Base-by-base conservation (phyloP, 2,888 invertebrate species). In the Cephus pygmeus region DNA sequence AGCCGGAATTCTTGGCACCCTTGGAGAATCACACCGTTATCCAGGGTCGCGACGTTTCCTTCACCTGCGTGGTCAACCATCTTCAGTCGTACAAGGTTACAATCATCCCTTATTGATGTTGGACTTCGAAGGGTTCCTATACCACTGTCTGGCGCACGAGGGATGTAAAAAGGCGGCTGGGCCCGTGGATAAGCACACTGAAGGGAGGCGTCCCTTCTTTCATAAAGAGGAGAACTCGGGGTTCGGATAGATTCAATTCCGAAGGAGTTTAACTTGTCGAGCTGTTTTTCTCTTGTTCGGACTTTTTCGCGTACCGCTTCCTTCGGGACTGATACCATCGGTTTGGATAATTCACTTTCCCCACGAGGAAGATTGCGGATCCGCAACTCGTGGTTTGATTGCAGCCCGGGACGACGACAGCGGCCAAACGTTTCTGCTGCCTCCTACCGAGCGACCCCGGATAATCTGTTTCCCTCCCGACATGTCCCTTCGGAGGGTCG, bases 1-100 rank as follows among this genome's bases (percentile, higher is more conserved):
- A 94, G 85, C 97, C 97, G 2, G 95, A 95, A 90, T 97, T 97
- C 92, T 93, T 96, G 86, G 95, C 95, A 83, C 95, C 95, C 77
- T 92, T 97, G 88, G 95, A 96, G 88, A 97, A 97, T 91, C 94
- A 96, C 89, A 97, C 96, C 30, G 96, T 96, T 79, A 95, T 96
- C 73, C 96, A 96, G 91, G 97, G 97, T 73, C 93, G 97, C 75
- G 97, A 97, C 90, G 95, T 97, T 76, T 95, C 95, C 90, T 96
- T 97, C 92, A 96, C 96, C 71, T 97, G 97, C 90, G 95, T 96
- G 83, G 97, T 97, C 88, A 96, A 97, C 92, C 95, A 97, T 91
- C 94, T 97, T 84, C 96, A 95, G 81, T 93, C 94, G 88, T 96
- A 96, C 91, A 95, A 96, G 94, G 97, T 97, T 93, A 93, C 56